Evolutionary conservation across 2,797 vertebrate genomes (phyloP).

Genomic region (Mormyrops attenuatus): DNA sequence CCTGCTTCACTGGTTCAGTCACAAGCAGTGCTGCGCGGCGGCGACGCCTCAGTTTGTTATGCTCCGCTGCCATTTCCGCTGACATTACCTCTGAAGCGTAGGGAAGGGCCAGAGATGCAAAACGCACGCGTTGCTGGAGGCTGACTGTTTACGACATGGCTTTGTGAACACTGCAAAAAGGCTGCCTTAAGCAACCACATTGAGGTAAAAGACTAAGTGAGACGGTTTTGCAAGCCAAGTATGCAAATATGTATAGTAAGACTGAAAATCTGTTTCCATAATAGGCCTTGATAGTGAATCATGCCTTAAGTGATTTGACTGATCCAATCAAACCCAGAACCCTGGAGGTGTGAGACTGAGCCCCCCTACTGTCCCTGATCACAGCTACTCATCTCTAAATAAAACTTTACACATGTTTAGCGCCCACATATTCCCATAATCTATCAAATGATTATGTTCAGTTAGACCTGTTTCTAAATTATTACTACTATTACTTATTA

Average conservation of each 20-base stretch:
- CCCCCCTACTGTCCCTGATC: neutral
- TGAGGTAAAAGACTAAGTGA: neutral
- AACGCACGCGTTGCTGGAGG: neutral
- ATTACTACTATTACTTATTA: neutral
- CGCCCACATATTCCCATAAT: neutral
- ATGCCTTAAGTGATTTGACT: neutral
- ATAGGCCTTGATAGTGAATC: neutral
- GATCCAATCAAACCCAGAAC: neutral
- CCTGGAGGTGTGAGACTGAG: neutral
- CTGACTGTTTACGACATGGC: neutral
- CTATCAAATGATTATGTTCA: neutral
- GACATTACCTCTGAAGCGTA: neutral
- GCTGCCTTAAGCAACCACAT: neutral
- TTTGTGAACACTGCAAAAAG: neutral
- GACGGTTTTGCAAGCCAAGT: neutral
- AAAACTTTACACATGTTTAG: neutral
- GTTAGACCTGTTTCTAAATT: neutral
- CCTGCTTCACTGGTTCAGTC: neutral
- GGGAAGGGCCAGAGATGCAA: constrained; percentile 17
- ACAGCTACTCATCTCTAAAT: neutral
- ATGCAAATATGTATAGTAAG: neutral
- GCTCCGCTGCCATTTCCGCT: constrained; percentile 11
- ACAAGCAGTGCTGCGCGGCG: neutral
- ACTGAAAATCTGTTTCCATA: neutral
- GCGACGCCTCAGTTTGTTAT: neutral